Conservation (phyloP, 2,888 invertebrate species). For the Xestia ashworthii region DNA sequence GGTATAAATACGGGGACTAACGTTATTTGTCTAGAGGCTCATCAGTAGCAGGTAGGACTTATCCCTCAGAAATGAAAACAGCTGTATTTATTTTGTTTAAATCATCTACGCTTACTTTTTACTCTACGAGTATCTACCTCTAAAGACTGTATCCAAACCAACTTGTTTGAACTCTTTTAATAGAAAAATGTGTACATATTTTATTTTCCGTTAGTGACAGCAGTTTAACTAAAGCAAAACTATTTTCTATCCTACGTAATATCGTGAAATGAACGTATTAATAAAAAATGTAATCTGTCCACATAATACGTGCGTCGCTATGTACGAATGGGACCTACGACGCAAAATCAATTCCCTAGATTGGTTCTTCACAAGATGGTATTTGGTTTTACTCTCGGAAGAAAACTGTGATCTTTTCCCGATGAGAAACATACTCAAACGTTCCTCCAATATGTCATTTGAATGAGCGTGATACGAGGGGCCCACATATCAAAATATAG, state of each 20-base stretch:
- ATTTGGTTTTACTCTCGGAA: slow-evolving; percentile 83
- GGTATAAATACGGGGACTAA: slow-evolving; percentile 49
- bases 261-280: slow-evolving; percentile 46
- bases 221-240: slow-evolving; percentile 18
- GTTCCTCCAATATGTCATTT: slow-evolving; percentile 88
- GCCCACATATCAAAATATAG: slow-evolving; percentile 84
- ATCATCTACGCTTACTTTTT: slow-evolving; percentile 27
- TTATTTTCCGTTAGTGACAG: neutral
- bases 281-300: slow-evolving; percentile 56
- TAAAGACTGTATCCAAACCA: neutral
- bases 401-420: slow-evolving; percentile 81
- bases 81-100: neutral
- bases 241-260: slow-evolving; percentile 14
- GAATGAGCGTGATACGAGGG: slow-evolving; percentile 85
- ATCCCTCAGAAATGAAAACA: slow-evolving; percentile 9
- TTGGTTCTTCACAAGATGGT: slow-evolving; percentile 80
- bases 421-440: slow-evolving; percentile 83
- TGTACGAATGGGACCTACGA: slow-evolving; percentile 67
- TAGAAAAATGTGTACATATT: neutral
- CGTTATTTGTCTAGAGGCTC: slow-evolving; percentile 45
- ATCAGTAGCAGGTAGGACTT: slow-evolving; percentile 22
- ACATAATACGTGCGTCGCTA: slow-evolving; percentile 49
- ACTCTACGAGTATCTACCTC: slow-evolving; percentile 12
- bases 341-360: slow-evolving; percentile 80
- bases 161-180: slow-evolving; percentile 5